Conservation (phyloP, 2,797 vertebrate species). For the Lagodon rhomboides region DNA sequence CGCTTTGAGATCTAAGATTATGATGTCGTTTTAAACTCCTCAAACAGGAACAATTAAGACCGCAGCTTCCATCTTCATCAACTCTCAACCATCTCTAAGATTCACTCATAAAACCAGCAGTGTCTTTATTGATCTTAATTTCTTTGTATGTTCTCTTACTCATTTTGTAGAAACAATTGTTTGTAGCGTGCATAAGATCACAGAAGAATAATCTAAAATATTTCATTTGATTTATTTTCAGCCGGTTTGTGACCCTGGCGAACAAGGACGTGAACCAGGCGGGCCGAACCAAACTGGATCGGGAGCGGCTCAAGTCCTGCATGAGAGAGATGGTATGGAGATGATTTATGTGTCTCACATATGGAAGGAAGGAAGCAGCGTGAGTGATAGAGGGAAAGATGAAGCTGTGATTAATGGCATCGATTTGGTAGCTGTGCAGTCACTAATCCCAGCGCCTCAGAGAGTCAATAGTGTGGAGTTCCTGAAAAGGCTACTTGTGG, state of each 20-base stretch:
- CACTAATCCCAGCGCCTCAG: background rate
- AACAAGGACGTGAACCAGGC: conserved; percentile 93
- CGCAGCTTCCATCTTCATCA: conserved; percentile 9
- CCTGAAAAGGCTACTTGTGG: conserved; percentile 1
- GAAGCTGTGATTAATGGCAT: conserved; percentile 18
- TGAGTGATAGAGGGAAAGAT: background rate
- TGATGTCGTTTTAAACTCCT: background rate
- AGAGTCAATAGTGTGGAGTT: conserved; percentile 13
- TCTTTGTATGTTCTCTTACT: background rate
- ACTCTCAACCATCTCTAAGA: too few species aligned
- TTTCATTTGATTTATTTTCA: conserved; percentile 57
- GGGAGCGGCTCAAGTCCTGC: conserved; percentile 95
- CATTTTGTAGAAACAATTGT: background rate
- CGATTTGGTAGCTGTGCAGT: conserved; percentile 7
- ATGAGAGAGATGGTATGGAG: conserved; percentile 92
- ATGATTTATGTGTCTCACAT: conserved; percentile 38
- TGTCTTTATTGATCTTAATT: background rate
- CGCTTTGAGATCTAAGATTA: background rate
- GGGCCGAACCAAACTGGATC: conserved; percentile 92
- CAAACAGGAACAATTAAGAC: conserved; percentile 11
- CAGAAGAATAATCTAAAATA: background rate
- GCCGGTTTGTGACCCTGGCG: conserved; percentile 91
- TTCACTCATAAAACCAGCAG: background rate
- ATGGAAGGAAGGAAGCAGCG: background rate
- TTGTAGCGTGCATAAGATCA: background rate